Conservation (phyloP, 2,888 invertebrate genomes). For the Trissolcus brochymenae region DNA sequence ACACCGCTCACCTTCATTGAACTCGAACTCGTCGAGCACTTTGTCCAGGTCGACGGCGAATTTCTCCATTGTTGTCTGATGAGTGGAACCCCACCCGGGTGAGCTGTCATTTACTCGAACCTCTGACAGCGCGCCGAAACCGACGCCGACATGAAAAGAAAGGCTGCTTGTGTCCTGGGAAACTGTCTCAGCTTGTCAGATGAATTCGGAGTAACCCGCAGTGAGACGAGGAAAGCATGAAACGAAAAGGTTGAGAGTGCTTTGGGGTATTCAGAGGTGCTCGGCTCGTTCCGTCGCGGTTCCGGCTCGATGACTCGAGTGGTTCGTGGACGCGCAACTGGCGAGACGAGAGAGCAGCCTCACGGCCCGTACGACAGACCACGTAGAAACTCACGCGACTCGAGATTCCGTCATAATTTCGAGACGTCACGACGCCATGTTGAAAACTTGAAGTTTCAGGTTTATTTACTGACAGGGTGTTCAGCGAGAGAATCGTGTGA, state of each 20-base stretch:
- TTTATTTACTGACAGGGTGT: constrained; percentile 40
- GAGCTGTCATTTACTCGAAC: constrained; percentile 60
- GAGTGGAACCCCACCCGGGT: constrained; percentile 36
- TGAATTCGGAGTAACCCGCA: no score
- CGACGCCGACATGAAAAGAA: constrained; percentile 16
- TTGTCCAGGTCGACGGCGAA: constrained; percentile 87
- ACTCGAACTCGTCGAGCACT: constrained; percentile 89
- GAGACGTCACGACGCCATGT: constrained; percentile 54
- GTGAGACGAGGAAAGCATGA: no score
- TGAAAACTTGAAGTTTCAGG: constrained; percentile 38
- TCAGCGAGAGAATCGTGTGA: no score
- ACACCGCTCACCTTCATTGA: constrained; percentile 79
- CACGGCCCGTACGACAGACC: neutral
- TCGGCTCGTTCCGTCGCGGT: neutral
- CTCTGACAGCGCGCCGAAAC: constrained; percentile 26
- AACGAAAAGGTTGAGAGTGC: no score
- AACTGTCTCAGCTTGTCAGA: neutral
- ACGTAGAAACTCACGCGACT: constrained; percentile 3
- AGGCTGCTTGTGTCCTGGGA: no score
- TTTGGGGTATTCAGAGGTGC: neutral
- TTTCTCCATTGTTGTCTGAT: constrained; percentile 77
- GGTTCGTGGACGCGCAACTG: neutral
- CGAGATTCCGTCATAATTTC: constrained; percentile 31
- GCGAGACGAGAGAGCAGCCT: no score
- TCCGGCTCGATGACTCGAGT: neutral